Evolutionary conservation across 2,888 invertebrate species (phyloP), one percentile per base, ranked within the genome.

Genomic region (Nomada fucata): DNA sequence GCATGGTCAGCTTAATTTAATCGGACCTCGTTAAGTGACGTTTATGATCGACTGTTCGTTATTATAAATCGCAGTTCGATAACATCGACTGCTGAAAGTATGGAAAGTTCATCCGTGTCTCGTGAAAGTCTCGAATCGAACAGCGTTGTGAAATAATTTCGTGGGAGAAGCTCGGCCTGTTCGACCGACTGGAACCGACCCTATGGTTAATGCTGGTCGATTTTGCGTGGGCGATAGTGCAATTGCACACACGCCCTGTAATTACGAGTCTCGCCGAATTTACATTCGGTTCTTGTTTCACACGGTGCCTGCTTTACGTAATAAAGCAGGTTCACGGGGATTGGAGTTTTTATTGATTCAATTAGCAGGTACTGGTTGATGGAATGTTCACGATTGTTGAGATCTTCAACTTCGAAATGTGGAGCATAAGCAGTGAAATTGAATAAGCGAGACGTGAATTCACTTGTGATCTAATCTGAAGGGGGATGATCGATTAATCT

Each of bases 131-230:
- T 69, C 53, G 50, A 73, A 67, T 64, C 63, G 70, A 76, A 76
- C 71, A 26, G 63, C 73, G 83, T 87, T 85, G 79, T 71, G 79
- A 85, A 79, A 85, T 81, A 26, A 74, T 68, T 79, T 79, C 73
- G 60, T 76, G 70, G 68, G 63, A 82, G 78, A 84, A 84, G 79
- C 74, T 85, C 70, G 77, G 20, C 63, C 74, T 53, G 53, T 7
- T 26, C 47, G n/a, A 52, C 50, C 29, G 23, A 10, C 20, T 23
- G 29, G 57, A 57, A 57, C 36, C n/a, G 44, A 76, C 64, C 69
- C 71, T 53, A n/a, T 20, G 53, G 63, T 71, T 77, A 57, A 44
- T 71, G 63, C 69, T 76, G 55, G 67, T 50, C 72, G 44, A 79
- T 85, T 60, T 42, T 77, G 69, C 71, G 70, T 71, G 61, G 70